Base-by-base conservation (phyloP, 2,113 vertebrate species). In the Cyprinodon variegatus region DNA sequence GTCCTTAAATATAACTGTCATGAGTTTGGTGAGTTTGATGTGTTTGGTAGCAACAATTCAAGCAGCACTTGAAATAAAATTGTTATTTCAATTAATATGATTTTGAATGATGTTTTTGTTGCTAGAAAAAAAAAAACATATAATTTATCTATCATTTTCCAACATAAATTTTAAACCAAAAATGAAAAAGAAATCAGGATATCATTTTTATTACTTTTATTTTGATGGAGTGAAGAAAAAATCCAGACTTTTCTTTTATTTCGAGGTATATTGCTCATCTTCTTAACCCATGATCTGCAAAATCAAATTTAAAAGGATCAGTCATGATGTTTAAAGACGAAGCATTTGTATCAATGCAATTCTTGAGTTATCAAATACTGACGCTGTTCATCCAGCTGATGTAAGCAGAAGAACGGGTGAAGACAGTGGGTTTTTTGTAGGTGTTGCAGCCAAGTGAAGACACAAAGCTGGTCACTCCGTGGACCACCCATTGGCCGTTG, bases 391-490 rank as follows among this genome's bases (percentile, higher is more conserved):
- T 96, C 97, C 96, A 98, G 93, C 92, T 86, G 87, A 81, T 93
- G 89, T 96, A 98, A 84, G 93, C 94, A 8, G 97, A 98, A 66
- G 94, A 93, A 0, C 96, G 95, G 48, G 96, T 97, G 93, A 98
- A 98, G 79, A 98, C 96, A 0, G 96, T 98, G 63, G 96, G 97
- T 78, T 94, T 99, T 90, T 0, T 81, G 70, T 71, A 2, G 6
- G 89, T 38, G 6, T 98, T 97, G 89, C 96, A 96, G 64, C 96
- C 96, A 4, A 1, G 36, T 1, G 87, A 72, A 61, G 96, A 97
- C 77, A 97, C 96, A 20, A 98, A 99, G 91, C 96, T 98, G 91
- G 96, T 95, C 88, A 97, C 94, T 1, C 97, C 96, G 0, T 96
- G 95, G 79, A 98, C 94, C 7, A 93, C 78, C 67, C 95, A 96